phyloP scores from a whole-genome alignment of 1,140 invertebrate genomes.

The Hirudo medicinalis region DNA sequence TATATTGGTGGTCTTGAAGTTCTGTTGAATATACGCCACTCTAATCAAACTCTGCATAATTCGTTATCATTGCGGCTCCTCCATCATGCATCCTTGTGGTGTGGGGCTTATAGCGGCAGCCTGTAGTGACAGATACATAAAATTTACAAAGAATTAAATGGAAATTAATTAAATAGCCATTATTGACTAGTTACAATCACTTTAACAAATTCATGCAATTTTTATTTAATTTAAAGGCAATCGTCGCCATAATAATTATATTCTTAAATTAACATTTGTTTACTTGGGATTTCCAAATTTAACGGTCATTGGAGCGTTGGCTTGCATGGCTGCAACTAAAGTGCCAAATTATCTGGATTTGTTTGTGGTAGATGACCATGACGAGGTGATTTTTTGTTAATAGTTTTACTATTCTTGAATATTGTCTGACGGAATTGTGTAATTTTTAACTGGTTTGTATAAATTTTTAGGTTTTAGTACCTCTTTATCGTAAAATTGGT shows the following conservation, averaged over 20 bases:
- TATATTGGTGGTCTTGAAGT: too few species aligned
- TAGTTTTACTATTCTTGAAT: background rate
- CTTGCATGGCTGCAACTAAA: background rate
- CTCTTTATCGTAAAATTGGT: constrained; percentile 66
- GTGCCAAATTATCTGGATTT: background rate
- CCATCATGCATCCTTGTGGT: too few species aligned
- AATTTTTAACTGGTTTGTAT: background rate
- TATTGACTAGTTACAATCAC: too few species aligned
- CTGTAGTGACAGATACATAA: too few species aligned
- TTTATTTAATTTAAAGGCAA: background rate
- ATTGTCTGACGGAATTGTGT: background rate
- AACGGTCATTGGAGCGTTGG: background rate
- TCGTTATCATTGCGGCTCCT: too few species aligned
- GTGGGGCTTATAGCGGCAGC: too few species aligned
- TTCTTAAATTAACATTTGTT: background rate
- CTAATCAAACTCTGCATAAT: too few species aligned
- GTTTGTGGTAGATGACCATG: constrained; percentile 57
- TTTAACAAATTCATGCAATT: too few species aligned
- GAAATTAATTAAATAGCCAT: too few species aligned
- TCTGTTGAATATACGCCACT: too few species aligned
- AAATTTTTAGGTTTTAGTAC: constrained; percentile 43
- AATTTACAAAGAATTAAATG: too few species aligned
- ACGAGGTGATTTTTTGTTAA: constrained; percentile 37
- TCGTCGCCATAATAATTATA: background rate
- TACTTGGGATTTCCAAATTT: background rate